These are phyloP conservation scores for Eremophila alpestris DNA, from an alignment of 2,797 vertebrate genomes.

Conservation along the genomic window DNA sequence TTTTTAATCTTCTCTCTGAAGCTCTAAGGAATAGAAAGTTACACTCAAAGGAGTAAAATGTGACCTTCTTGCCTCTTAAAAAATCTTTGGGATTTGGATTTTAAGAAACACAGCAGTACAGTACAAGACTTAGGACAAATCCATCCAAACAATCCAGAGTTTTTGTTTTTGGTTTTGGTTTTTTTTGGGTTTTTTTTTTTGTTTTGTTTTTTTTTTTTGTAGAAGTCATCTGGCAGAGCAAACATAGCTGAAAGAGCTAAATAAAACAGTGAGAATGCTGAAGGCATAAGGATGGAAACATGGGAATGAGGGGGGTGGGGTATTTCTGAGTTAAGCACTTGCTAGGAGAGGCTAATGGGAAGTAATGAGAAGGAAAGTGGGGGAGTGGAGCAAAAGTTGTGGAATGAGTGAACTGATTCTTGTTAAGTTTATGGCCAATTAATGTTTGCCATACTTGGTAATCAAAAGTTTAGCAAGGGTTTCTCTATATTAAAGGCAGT, in stretches of 20 bases:
- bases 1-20: slow-evolving; percentile 39
- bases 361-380: slow-evolving; percentile 48
- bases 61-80: background rate
- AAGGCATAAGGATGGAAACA: slow-evolving; percentile 36
- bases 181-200: no score
- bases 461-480: slow-evolving; percentile 60
- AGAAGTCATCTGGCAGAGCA: slow-evolving; percentile 12
- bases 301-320: slow-evolving; percentile 26
- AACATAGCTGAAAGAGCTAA: slow-evolving; percentile 17
- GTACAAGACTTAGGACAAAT: background rate
- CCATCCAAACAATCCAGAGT: background rate
- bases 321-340: slow-evolving; percentile 50
- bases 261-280: slow-evolving; percentile 24
- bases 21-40: background rate
- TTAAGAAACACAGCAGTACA: background rate
- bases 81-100: background rate
- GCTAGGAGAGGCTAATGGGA: slow-evolving; percentile 25
- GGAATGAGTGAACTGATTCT: slow-evolving; percentile 56
- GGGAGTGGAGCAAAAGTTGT: slow-evolving; percentile 3
- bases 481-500: slow-evolving; percentile 71
- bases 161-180: background rate
- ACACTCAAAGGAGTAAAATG: background rate
- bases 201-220: background rate
- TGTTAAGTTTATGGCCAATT: slow-evolving; percentile 74
- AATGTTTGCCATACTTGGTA: slow-evolving; percentile 70